These are phyloP conservation scores for Euzophera pinguis DNA, from an alignment of 2,888 invertebrate genomes.

Conservation along the genomic window DNA sequence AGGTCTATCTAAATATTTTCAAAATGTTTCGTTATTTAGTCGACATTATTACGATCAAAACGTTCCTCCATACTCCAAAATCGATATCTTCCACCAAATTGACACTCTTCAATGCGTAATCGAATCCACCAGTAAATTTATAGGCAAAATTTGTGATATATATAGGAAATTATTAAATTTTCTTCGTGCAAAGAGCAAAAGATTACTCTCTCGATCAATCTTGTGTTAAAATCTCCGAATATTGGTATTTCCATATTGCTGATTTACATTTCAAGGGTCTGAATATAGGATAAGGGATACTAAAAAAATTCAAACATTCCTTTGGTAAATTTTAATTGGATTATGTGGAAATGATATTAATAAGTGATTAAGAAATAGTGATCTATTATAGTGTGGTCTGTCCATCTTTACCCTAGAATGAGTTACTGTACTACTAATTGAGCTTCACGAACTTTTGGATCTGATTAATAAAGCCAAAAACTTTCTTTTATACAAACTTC, in stretches of 20 bases:
- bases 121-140: constrained; percentile 15
- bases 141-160: constrained; percentile 10
- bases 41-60: too few relatives aligned
- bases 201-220: constrained; percentile 11
- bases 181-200: constrained; percentile 1
- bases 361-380: too few relatives aligned
- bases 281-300: background rate
- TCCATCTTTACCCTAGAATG: too few relatives aligned
- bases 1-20: too few relatives aligned
- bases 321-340: too few relatives aligned
- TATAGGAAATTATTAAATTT: constrained; percentile 13
- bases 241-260: constrained; percentile 4
- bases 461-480: too few relatives aligned
- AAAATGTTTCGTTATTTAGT: too few relatives aligned
- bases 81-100: constrained; percentile 17
- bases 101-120: constrained; percentile 17
- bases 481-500: too few relatives aligned
- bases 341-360: too few relatives aligned
- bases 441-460: too few relatives aligned
- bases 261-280: background rate
- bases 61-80: background rate
- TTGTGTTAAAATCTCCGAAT: constrained; percentile 9
- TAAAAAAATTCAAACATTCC: background rate
- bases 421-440: too few relatives aligned
- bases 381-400: too few relatives aligned